These are phyloP conservation scores for Drosophila pseudotakahashii DNA, from an alignment of 2,888 invertebrate genomes.

Conservation along the genomic window DNA sequence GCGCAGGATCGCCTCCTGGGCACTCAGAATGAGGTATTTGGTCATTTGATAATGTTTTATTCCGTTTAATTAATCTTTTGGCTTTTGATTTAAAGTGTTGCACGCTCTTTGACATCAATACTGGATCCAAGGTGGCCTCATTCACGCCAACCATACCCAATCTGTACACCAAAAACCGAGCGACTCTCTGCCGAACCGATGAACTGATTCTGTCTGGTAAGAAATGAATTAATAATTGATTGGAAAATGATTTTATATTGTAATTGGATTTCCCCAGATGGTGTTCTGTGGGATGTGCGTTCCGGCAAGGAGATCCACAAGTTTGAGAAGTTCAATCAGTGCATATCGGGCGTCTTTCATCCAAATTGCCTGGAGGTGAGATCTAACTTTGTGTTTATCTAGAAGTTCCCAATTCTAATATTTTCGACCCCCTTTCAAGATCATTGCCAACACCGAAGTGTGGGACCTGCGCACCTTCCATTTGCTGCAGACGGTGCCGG, in stretches of 20 bases:
- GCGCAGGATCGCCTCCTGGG: constrained; percentile 94
- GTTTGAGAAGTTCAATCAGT: constrained; percentile 98
- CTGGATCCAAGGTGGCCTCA: constrained; percentile 89
- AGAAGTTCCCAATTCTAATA: background rate
- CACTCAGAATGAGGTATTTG: constrained; percentile 89
- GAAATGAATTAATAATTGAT: background rate
- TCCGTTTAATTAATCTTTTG: background rate
- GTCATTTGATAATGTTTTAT: constrained; percentile 34
- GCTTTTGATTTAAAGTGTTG: constrained; percentile 69
- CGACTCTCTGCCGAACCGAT: constrained; percentile 97
- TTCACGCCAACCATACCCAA: constrained; percentile 94
- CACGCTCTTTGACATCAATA: constrained; percentile 93
- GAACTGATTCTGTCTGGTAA: constrained; percentile 94
- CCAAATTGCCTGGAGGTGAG: constrained; percentile 95
- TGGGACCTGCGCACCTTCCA: constrained; percentile 99
- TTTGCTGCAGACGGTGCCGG: constrained; percentile 95
- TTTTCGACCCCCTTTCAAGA: constrained; percentile 83
- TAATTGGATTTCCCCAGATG: constrained; percentile 86
- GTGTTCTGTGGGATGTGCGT: constrained; percentile 97
- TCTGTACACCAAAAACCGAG: constrained; percentile 96
- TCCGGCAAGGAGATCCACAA: constrained; percentile 96
- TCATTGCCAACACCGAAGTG: constrained; percentile 98
- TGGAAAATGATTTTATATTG: background rate
- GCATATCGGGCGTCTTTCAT: constrained; percentile 97
- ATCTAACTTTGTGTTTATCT: no score